Conservation (phyloP, 1,140 invertebrate genomes). For the Eurosta solidaginis region DNA sequence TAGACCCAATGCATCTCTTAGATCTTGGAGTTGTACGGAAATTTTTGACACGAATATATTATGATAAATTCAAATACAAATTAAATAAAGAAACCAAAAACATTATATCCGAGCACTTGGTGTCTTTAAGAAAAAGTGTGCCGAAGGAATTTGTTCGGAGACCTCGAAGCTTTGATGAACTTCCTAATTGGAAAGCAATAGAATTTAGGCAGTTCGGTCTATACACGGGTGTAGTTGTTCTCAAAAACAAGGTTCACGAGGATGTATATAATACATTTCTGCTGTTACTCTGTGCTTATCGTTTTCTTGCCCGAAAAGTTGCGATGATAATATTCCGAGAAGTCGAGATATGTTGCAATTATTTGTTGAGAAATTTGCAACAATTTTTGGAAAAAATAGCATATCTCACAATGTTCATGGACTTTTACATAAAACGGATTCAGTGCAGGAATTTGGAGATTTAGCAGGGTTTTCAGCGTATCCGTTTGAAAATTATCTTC, state of each 20-base stretch:
- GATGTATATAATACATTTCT: constrained; percentile 2
- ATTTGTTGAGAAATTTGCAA: neutral
- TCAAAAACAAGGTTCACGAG: neutral
- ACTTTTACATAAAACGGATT: neutral
- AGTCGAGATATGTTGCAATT: neutral
- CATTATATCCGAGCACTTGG: constrained; percentile 30
- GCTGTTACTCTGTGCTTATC: constrained; percentile 32
- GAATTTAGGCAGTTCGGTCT: constrained; percentile 34
- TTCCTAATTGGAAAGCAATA: constrained; percentile 35
- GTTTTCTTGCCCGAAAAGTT: neutral
- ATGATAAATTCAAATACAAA: too few species aligned
- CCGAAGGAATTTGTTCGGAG: constrained; percentile 36
- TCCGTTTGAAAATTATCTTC: neutral
- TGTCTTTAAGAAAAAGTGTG: constrained; percentile 21
- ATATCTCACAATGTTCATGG: neutral
- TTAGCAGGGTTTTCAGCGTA: neutral
- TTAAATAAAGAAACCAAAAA: constrained; percentile 28
- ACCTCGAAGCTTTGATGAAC: constrained; percentile 31
- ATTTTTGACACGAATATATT: constrained; percentile 18
- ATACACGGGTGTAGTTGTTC: neutral
- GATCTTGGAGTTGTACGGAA: constrained; percentile 39
- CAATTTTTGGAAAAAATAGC: neutral
- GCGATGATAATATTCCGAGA: neutral
- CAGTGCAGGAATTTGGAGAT: neutral
- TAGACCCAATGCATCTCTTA: constrained; percentile 40